Base-by-base conservation (phyloP, 2,113 vertebrate genomes). In the Vimba vimba region DNA sequence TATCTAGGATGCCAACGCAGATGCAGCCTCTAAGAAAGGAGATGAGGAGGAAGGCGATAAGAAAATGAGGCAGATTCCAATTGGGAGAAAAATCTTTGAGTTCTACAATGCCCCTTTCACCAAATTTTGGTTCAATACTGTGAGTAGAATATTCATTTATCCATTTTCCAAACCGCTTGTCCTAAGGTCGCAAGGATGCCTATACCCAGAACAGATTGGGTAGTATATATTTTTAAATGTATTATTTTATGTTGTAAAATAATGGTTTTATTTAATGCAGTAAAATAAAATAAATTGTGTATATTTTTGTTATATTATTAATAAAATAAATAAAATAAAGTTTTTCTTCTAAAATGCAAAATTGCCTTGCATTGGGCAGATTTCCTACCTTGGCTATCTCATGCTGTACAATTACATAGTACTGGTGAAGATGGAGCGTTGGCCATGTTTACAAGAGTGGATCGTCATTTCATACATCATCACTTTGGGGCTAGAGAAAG, bases 81-180 rank as follows among this genome's bases (percentile, higher is more conserved):
- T 99, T 17, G 97, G 95, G 66, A 95, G 93, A 74, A 97, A 96
- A 91, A 95, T 99, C 91, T 99, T 97, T 87, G 97, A 99, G 92
- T 99, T 99, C 92, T 99, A 99, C 69, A 97, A 99, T 0, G 97
- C 98, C 0, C 98, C 98, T 23, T 99, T 99, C 80, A 98, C 98
- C 86, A 99, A 99, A 92, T 99, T 99, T 92, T 99, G 98, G 98
- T 99, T 99, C 90, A 98, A 99, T 91, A 99, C 98, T 0, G 98
- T 99, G 93, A 96, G 96, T 91, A 77, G 6, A 76, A 55, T 27
- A 71, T 73, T 21, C 0, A 66, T 50, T 43, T 6, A 25, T 75
- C 39, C n/a, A 25, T 47, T 74, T 75, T 47, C 43, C 12, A 75
- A 75, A 75, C 6, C 13, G n/a, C 5, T 47, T 47, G 11, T 74